These are phyloP conservation scores for Rhagophthalmus giganteus DNA, from an alignment of 2,888 invertebrate species.

Conservation along the genomic window DNA sequence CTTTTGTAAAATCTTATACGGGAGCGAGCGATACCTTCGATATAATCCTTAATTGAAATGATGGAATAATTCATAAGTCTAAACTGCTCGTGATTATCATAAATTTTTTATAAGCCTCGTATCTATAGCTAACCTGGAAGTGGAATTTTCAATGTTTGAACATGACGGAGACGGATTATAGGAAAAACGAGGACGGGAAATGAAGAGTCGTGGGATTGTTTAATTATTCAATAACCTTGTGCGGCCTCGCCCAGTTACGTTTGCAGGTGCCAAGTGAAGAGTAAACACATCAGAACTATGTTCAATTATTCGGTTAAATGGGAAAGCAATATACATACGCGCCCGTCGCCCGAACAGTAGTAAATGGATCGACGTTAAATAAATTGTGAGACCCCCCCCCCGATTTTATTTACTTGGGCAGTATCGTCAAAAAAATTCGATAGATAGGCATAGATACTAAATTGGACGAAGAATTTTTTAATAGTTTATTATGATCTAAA, in stretches of 20 bases:
- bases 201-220: constrained; percentile 45
- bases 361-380: too few species aligned
- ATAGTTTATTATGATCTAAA: constrained; percentile 4
- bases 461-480: constrained; percentile 3
- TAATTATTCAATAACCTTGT: constrained; percentile 42
- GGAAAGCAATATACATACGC: not conserved
- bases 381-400: too few species aligned
- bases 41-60: not conserved
- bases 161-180: not conserved
- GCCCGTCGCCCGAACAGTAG: too few species aligned
- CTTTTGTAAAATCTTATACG: too few species aligned
- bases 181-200: constrained; percentile 11
- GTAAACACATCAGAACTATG: constrained; percentile 35
- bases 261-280: constrained; percentile 44
- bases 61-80: not conserved
- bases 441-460: not conserved
- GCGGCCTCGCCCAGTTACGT: constrained; percentile 41
- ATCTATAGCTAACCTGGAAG: not conserved
- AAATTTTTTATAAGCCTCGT: not conserved
- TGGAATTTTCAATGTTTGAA: constrained; percentile 5
- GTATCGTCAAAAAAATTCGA: constrained; percentile 8
- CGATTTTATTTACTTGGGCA: too few species aligned
- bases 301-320: constrained; percentile 4
- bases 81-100: not conserved
- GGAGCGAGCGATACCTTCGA: too few species aligned